Conservation (phyloP, 2,888 invertebrate species). For the Drosophila melanosoma region DNA sequence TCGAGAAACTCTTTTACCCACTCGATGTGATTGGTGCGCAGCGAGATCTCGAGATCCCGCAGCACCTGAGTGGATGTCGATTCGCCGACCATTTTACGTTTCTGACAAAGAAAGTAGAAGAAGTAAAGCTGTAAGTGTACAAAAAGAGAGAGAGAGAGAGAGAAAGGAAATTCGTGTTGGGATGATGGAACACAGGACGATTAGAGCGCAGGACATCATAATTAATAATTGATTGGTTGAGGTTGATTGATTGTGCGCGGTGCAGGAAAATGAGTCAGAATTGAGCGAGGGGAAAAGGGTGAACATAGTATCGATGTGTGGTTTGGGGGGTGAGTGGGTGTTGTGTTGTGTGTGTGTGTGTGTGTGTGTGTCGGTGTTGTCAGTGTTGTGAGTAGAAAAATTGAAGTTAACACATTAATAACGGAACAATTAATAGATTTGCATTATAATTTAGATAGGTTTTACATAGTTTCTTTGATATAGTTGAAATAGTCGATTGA, state of each 20-base stretch:
- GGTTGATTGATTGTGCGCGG: conserved; percentile 29
- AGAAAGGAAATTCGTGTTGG: conserved; percentile 26
- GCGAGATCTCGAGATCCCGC: conserved; percentile 98
- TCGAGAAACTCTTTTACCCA: conserved; percentile 99
- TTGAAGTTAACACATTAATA: conserved; percentile 78
- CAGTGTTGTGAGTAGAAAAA: conserved; percentile 81
- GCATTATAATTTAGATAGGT: conserved; percentile 26
- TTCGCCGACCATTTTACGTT: conserved; percentile 98
- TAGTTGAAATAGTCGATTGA: conserved; percentile 7
- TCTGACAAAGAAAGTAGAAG: conserved; percentile 90
- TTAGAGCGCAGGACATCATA: conserved; percentile 29
- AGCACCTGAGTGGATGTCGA: conserved; percentile 99
- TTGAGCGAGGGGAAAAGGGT: conserved; percentile 13
- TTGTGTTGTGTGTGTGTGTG: conserved; percentile 26
- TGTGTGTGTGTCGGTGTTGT: conserved; percentile 54
- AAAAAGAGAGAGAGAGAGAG: conserved; percentile 46
- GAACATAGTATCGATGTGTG: conserved; percentile 25
- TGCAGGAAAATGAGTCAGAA: conserved; percentile 41
- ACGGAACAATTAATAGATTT: conserved; percentile 61
- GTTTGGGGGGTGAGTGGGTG: conserved; percentile 8
- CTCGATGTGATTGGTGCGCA: conserved; percentile 99
- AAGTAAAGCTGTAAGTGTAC: conserved; percentile 84
- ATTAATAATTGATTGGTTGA: conserved; percentile 28
- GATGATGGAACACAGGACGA: conserved; percentile 34
- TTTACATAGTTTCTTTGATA: neutral